These are phyloP conservation scores for Psittacula derbiana DNA, from an alignment of 2,797 vertebrate species.

Conservation along the genomic window DNA sequence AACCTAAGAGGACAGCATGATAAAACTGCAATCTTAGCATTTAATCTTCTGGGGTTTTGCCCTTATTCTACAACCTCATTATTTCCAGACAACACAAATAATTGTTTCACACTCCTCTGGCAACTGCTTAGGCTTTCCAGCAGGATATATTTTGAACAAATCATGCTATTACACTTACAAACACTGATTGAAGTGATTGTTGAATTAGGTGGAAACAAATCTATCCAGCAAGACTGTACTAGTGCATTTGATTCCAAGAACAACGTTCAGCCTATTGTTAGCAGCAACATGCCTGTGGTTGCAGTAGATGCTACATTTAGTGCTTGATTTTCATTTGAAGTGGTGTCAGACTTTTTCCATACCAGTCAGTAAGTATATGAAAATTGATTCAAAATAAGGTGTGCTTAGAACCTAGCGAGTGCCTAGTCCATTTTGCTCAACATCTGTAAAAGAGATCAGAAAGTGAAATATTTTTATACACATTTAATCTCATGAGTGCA, in stretches of 20 bases:
- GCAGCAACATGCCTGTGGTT: neutral
- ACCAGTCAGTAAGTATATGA: neutral
- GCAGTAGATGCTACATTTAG: constrained; percentile 3
- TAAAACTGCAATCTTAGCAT: neutral
- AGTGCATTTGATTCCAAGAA: constrained; percentile 42
- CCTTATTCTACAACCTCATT: constrained; percentile 23
- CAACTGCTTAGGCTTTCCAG: constrained; percentile 41
- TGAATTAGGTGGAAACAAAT: constrained; percentile 60
- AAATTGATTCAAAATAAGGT: neutral
- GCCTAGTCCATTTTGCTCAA: neutral
- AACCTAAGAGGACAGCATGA: neutral
- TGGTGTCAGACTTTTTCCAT: neutral
- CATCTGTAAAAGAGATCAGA: neutral
- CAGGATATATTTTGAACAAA: constrained; percentile 46
- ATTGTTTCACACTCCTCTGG: constrained; percentile 59
- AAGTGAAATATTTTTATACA: neutral
- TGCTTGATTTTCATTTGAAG: neutral
- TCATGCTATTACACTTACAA: constrained; percentile 23
- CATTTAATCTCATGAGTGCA: neutral
- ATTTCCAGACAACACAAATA: constrained; percentile 63
- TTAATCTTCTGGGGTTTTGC: neutral
- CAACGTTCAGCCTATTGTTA: neutral
- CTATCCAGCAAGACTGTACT: constrained; percentile 17
- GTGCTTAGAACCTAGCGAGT: neutral
- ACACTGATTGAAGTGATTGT: constrained; percentile 63